Percentiles rank a stretch among this genome's conserved stretches.
These are phyloP conservation scores for Willisornis vidua DNA, from an alignment of 2,113 vertebrate genomes.

Conservation along the genomic window DNA sequence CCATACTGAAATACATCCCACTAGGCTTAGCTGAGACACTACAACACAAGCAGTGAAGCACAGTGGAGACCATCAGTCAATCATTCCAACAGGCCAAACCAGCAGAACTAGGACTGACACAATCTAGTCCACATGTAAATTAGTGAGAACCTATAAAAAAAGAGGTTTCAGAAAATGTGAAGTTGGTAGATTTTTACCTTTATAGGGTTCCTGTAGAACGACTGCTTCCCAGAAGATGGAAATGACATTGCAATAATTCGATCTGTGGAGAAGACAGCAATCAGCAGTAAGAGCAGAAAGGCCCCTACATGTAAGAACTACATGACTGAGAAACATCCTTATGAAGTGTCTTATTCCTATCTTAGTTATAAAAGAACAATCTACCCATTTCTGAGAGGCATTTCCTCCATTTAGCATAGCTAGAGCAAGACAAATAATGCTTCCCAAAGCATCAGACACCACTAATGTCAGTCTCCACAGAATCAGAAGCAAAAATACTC, in stretches of 20 bases:
- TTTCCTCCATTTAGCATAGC: not conserved
- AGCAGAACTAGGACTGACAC: not conserved
- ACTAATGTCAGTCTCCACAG: not conserved
- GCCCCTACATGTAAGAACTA: not conserved
- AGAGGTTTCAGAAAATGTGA: not conserved
- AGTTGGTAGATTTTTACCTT: constrained; percentile 69
- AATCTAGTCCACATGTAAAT: not conserved
- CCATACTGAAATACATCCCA: not conserved
- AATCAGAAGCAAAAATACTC: not conserved
- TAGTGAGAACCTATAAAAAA: not conserved
- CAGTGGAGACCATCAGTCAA: not conserved
- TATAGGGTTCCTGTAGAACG: constrained; percentile 96
- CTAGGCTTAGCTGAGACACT: not conserved
- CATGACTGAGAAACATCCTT: not conserved
- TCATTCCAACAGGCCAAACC: not conserved
- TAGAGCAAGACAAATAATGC: not conserved
- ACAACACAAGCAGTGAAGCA: not conserved
- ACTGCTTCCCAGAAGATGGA: constrained; percentile 91
- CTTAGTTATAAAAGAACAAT: not conserved
- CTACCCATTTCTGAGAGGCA: not conserved
- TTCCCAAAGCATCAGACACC: not conserved
- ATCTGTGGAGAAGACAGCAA: constrained; percentile 73
- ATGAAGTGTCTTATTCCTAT: not conserved
- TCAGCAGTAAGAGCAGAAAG: not conserved
- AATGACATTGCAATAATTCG: constrained; percentile 98